Conservation (phyloP, 92 coral and sea anemone species). For the Porites divaricata region DNA sequence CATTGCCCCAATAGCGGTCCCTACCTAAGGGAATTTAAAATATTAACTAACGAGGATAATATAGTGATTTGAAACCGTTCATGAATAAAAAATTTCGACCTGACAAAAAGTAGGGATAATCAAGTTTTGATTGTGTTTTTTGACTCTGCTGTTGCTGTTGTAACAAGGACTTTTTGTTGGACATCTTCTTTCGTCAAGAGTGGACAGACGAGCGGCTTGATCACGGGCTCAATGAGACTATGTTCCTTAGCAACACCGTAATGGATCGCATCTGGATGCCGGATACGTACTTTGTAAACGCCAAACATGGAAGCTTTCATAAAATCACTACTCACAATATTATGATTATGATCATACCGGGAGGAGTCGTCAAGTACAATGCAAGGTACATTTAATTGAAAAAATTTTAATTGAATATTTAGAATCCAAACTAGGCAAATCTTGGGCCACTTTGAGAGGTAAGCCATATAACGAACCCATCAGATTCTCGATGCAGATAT, state of each 20-base stretch:
- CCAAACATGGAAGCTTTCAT: conserved; percentile 94
- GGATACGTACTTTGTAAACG: conserved; percentile 96
- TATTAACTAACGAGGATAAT: too few species aligned
- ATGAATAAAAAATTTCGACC: too few species aligned
- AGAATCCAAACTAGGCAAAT: too few species aligned
- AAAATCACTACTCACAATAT: conserved; percentile 91
- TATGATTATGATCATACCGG: conserved; percentile 90
- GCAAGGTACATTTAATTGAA: conserved; percentile 67
- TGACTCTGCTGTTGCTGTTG: background rate
- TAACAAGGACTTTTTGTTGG: conserved; percentile 86
- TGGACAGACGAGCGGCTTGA: conserved; percentile 90
- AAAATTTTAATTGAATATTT: too few species aligned
- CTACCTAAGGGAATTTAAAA: too few species aligned
- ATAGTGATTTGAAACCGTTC: too few species aligned
- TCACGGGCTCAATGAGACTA: conserved; percentile 84
- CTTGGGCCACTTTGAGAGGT: too few species aligned
- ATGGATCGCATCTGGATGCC: conserved; percentile 97
- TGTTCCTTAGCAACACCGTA: conserved; percentile 88
- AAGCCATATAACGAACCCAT: too few species aligned
- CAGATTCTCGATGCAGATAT: too few species aligned
- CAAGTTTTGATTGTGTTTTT: background rate
- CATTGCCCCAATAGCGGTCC: too few species aligned
- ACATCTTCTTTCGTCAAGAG: conserved; percentile 87
- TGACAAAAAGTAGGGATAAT: background rate
- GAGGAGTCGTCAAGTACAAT: conserved; percentile 81